A percentile compares a stretch with the other conserved stretches of the same genome.
These are phyloP conservation scores for Perizoma flavofasciatum DNA, from an alignment of 2,888 invertebrate genomes.

Conservation along the genomic window DNA sequence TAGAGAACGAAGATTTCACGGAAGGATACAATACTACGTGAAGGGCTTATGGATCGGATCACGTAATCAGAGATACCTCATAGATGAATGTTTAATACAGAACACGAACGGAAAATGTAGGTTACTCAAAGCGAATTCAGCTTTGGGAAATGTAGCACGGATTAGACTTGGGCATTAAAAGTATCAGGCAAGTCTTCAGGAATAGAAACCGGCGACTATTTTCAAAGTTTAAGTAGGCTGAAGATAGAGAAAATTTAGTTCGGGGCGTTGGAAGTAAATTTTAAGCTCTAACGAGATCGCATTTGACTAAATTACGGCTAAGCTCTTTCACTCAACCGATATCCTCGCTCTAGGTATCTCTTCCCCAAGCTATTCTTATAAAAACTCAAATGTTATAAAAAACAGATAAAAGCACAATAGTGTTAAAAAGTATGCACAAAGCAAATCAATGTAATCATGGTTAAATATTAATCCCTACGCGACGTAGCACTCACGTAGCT, in stretches of 20 bases:
- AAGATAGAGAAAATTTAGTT: conserved; percentile 16
- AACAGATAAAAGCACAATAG: no score
- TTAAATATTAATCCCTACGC: conserved; percentile 41
- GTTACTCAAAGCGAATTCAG: conserved; percentile 2
- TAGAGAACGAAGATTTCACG: conserved; percentile 15
- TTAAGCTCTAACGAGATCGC: conserved; percentile 21
- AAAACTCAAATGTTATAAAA: neutral
- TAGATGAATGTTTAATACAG: conserved; percentile 20
- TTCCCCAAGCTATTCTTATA: neutral
- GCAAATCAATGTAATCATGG: conserved; percentile 12
- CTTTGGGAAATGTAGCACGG: neutral
- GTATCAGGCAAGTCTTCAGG: conserved; percentile 7
- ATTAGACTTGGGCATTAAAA: conserved; percentile 1
- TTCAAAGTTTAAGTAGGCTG: conserved; percentile 24
- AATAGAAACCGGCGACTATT: conserved; percentile 19
- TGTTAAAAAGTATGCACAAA: conserved; percentile 7
- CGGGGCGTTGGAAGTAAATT: conserved; percentile 6
- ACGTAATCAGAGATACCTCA: conserved; percentile 23
- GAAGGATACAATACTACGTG: conserved; percentile 25
- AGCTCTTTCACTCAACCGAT: conserved; percentile 22
- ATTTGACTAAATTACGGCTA: conserved; percentile 30
- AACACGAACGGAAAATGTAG: conserved; percentile 16
- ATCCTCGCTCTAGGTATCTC: conserved; percentile 11
- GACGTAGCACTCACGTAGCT: conserved; percentile 44
- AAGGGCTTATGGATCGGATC: conserved; percentile 20